Conservation (phyloP, 2,888 invertebrate species). For the Oegoconia quadripuncta region DNA sequence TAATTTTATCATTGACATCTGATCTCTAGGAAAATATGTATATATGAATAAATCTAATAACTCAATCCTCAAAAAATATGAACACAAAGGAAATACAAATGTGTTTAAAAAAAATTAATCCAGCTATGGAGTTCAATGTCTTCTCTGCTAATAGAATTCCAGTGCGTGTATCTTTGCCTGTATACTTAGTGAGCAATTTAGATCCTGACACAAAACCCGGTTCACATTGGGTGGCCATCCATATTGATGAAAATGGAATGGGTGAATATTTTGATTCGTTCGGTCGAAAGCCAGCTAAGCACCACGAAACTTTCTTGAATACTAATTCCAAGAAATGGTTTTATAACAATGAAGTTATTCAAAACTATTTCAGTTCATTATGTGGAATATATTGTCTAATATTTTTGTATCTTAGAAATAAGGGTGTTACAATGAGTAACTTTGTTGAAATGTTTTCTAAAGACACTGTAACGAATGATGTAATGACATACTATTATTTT, state of each 20-base stretch:
- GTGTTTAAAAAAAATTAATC: conserved; percentile 5
- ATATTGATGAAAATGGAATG: conserved; percentile 16
- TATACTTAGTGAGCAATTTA: conserved; percentile 16
- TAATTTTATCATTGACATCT: neutral
- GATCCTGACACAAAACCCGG: conserved; percentile 22
- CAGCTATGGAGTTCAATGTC: conserved; percentile 6
- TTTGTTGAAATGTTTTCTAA: neutral
- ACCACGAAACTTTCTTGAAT: conserved; percentile 15
- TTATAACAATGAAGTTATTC: conserved; percentile 13
- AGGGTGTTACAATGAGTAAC: neutral
- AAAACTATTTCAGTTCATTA: conserved; percentile 4
- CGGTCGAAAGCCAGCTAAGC: conserved; percentile 13
- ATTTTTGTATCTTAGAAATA: conserved; percentile 9
- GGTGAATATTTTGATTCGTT: conserved; percentile 24
- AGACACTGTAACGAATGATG: neutral
- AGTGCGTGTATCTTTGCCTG: neutral
- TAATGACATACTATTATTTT: neutral
- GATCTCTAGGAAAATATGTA: neutral
- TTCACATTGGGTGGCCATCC: conserved; percentile 25
- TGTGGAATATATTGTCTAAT: conserved; percentile 12
- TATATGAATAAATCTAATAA: no score
- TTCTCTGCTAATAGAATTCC: conserved; percentile 14
- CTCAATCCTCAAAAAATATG: neutral
- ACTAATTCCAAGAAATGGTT: conserved; percentile 18
- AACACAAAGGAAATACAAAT: conserved; percentile 6